Evolutionary conservation across 2,888 invertebrate genomes (phyloP), one percentile per base, ranked within the genome.

Genomic region (Slavum lentiscoides): DNA sequence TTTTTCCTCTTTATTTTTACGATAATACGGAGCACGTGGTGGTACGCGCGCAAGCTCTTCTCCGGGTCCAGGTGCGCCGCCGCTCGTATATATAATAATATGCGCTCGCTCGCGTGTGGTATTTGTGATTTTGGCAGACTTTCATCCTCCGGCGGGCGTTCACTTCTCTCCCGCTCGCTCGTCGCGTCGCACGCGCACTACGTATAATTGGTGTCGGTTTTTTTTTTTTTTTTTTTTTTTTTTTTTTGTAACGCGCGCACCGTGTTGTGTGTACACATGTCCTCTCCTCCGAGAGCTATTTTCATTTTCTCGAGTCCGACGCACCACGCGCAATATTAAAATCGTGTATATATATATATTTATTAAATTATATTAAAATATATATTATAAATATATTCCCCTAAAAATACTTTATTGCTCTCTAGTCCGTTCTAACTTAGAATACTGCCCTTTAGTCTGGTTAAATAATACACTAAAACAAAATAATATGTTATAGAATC

Each of bases 41-140:
- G 7, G 23, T 8, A 59, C 30, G 30, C 73, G 61, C 61, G 23
- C 74, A 53, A 74, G 74, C 37, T 64, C 37, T 58, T 58, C 30
- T 64, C 64, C 64, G 15, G 15, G 53, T 74, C 64, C 64, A 74
- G 64, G 74, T 74, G 62, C 15, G n/a, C n/a, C n/a, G n/a, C n/a
- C n/a, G n/a, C 8, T 23, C 49, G n/a, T 43, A 43, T 43, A n/a
- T 2, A 30, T 30, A 30, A 30, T 30, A 30, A 30, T 30, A 30
- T 30, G 30, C n/a, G n/a, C n/a, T n/a, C n/a, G n/a, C n/a, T n/a
- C n/a, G n/a, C 8, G 62, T 62, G 4, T 62, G 30, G 11, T 8
- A 49, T 0, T 49, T 37, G 73, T 74, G 53, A 64, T 64, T 74
- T 74, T 74, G 74, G 74, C 74, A 74, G 74, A 74, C 74, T 74